These are phyloP conservation scores for Panzeria rudis DNA, from an alignment of 2,888 invertebrate species.

Conservation along the genomic window DNA sequence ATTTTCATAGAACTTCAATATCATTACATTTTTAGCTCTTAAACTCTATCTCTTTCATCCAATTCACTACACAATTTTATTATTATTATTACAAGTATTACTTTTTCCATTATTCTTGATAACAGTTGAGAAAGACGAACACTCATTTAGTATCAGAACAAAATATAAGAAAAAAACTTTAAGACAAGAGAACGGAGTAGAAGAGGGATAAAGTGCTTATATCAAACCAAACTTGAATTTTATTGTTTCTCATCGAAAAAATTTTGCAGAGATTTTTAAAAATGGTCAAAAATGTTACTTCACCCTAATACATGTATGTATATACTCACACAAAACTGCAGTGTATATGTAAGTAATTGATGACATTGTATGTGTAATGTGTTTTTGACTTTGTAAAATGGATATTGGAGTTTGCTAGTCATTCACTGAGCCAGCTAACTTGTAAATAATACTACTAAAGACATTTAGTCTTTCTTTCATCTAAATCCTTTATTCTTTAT, in stretches of 20 bases:
- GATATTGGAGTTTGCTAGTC: neutral
- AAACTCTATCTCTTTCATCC: neutral
- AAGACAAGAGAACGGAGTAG: neutral
- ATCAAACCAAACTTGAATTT: constrained; percentile 42
- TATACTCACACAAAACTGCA: neutral
- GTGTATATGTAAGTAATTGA: neutral
- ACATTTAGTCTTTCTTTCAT: constrained; percentile 24
- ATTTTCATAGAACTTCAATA: neutral
- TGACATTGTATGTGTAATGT: neutral
- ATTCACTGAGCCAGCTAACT: neutral
- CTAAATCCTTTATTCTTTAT: constrained; percentile 7
- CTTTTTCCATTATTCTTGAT: constrained; percentile 9
- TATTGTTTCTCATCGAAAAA: constrained; percentile 21
- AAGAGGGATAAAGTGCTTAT: constrained; percentile 14
- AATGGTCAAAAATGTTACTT: constrained; percentile 10
- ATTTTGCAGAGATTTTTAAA: constrained; percentile 6
- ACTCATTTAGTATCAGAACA: constrained; percentile 10
- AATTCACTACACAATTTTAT: constrained; percentile 21
- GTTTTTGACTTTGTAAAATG: neutral
- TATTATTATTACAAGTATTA: constrained; percentile 33
- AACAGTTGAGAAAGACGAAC: constrained; percentile 15
- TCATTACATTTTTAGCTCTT: neutral
- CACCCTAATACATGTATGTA: neutral
- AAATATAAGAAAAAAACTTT: neutral
- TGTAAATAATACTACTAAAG: constrained; percentile 37